Evolutionary conservation across 2,113 vertebrate genomes (phyloP).

Genomic region (Periophthalmodon schlosseri): DNA sequence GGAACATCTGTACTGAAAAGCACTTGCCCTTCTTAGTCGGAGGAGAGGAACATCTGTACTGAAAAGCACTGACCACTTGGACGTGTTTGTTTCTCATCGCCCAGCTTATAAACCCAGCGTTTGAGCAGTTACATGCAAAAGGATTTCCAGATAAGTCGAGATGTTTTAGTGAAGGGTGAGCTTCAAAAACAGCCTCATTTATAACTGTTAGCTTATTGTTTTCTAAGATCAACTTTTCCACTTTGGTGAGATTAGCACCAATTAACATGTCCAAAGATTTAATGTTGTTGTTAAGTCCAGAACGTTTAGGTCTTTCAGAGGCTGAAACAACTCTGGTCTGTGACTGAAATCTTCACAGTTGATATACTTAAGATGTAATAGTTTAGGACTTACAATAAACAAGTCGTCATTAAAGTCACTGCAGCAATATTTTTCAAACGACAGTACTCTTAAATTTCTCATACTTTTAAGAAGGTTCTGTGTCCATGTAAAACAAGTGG

Average conservation of each 20-base stretch:
- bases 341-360: background rate
- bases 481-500: too few relatives aligned
- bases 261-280: slow-evolving; percentile 69
- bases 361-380: background rate
- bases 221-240: slow-evolving; percentile 60
- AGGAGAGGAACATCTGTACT: slow-evolving; percentile 73
- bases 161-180: slow-evolving; percentile 59
- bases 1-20: slow-evolving; percentile 68
- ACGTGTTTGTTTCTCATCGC: slow-evolving; percentile 41
- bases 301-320: background rate
- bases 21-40: slow-evolving; percentile 43
- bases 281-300: slow-evolving; percentile 20
- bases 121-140: slow-evolving; percentile 75
- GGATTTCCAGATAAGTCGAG: slow-evolving; percentile 71
- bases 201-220: slow-evolving; percentile 62
- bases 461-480: too few relatives aligned
- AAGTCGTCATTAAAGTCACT: too few relatives aligned
- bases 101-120: slow-evolving; percentile 70
- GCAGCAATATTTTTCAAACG: too few relatives aligned
- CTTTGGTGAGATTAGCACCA: slow-evolving; percentile 50
- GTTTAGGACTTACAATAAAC: background rate
- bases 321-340: background rate
- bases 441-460: too few relatives aligned
- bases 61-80: slow-evolving; percentile 68
- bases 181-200: slow-evolving; percentile 16